phyloP scores from a whole-genome alignment of 2,113 vertebrate genomes.

The Chaetodon auriga region DNA sequence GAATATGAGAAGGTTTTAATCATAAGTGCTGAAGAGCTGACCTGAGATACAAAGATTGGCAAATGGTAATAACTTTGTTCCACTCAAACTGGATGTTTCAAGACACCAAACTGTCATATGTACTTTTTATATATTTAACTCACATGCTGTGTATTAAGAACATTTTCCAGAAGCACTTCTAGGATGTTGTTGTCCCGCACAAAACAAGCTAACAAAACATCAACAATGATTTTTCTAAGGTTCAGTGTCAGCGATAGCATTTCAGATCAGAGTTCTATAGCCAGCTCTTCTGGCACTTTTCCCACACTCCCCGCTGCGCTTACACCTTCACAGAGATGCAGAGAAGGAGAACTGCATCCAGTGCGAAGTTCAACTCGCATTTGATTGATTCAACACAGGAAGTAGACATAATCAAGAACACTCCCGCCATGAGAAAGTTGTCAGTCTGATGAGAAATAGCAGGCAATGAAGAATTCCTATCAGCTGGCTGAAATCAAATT shows the following conservation, averaged over 20 bases:
- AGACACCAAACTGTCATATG: not conserved
- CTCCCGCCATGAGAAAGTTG: slow-evolving; percentile 33
- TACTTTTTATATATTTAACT: not conserved
- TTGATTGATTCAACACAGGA: slow-evolving; percentile 64
- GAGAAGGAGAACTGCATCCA: slow-evolving; percentile 12
- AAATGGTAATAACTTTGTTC: slow-evolving; percentile 34
- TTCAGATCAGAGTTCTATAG: not conserved
- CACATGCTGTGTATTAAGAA: not conserved
- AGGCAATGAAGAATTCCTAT: slow-evolving; percentile 40
- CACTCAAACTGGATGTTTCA: slow-evolving; percentile 1
- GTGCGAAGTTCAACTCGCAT: slow-evolving; percentile 30
- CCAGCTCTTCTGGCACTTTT: not conserved
- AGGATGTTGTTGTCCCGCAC: not conserved
- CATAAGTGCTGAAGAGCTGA: slow-evolving; percentile 44
- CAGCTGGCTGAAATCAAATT: slow-evolving; percentile 55
- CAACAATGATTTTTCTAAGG: not conserved
- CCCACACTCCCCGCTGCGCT: not conserved
- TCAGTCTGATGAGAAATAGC: slow-evolving; percentile 50
- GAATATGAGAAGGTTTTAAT: slow-evolving; percentile 66
- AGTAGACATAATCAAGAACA: slow-evolving; percentile 66
- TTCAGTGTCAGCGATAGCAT: not conserved
- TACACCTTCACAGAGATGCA: slow-evolving; percentile 31
- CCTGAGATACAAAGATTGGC: slow-evolving; percentile 36
- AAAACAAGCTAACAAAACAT: not conserved
- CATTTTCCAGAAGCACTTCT: not conserved